A percentile compares a stretch with the other conserved stretches of the same genome.
Evolutionary conservation across 2,797 vertebrate species (phyloP).

Genomic region (Coracias cyanogaster): DNA sequence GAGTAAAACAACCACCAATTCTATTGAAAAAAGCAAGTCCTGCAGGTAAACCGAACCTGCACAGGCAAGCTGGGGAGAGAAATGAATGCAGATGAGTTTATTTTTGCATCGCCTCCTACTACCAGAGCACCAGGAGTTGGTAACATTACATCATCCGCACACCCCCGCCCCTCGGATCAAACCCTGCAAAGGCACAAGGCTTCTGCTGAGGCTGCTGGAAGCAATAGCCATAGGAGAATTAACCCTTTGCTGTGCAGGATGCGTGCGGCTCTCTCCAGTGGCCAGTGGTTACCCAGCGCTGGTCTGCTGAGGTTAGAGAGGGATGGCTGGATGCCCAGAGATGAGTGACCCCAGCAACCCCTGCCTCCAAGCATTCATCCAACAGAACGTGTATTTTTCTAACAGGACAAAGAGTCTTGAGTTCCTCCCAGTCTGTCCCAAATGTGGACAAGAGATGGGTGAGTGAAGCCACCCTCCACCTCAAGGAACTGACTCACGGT

Average conservation of each 20-base stretch:
- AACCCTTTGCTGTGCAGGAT: neutral
- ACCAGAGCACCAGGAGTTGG: neutral
- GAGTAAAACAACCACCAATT: neutral
- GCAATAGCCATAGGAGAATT: neutral
- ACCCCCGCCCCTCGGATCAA: neutral
- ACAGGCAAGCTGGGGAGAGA: neutral
- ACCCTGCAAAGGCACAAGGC: slow-evolving; percentile 26
- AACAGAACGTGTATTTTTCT: neutral
- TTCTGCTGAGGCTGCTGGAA: slow-evolving; percentile 40
- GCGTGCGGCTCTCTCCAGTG: neutral
- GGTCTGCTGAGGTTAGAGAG: neutral
- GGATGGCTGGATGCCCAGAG: neutral
- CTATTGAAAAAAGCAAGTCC: neutral
- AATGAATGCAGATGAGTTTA: slow-evolving; percentile 26
- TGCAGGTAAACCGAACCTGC: neutral
- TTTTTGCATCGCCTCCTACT: slow-evolving; percentile 47
- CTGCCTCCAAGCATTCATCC: neutral
- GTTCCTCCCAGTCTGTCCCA: neutral
- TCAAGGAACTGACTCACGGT: neutral
- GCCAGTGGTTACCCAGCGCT: neutral
- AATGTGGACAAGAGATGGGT: neutral
- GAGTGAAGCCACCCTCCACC: neutral
- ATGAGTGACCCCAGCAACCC: neutral
- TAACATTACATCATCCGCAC: slow-evolving; percentile 39
- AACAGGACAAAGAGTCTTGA: neutral